Conservation (phyloP, 37 sponge, comb jelly and placozoan species). For the Axinella damicornis region DNA sequence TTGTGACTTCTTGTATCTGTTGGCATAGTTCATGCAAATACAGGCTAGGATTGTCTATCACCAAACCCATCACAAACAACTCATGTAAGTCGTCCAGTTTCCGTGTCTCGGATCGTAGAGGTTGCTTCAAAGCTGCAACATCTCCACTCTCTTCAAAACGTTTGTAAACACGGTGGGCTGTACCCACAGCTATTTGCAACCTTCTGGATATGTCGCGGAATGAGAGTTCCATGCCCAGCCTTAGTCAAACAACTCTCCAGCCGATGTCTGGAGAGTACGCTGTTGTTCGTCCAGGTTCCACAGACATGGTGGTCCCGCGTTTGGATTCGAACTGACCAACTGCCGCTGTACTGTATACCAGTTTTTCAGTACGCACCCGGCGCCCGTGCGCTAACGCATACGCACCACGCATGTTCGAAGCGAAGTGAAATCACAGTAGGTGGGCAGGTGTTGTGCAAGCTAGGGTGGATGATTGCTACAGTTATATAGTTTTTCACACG, state of each 20-base stretch:
- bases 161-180: conserved; percentile 28
- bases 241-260: conserved; percentile 50
- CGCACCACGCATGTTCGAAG: conserved; percentile 14
- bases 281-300: conserved; percentile 24
- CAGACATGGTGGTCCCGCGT: conserved; percentile 13
- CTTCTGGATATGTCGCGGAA: conserved; percentile 9
- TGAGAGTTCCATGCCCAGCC: conserved; percentile 29
- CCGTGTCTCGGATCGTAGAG: neutral
- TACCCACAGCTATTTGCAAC: conserved; percentile 32
- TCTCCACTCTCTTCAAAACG: conserved; percentile 21
- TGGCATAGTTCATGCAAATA: conserved; percentile 20
- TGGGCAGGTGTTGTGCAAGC: too few relatives aligned
- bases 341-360: too few relatives aligned
- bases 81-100: conserved; percentile 49
- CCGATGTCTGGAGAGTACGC: conserved; percentile 37
- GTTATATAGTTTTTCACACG: too few relatives aligned
- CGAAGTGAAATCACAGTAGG: conserved; percentile 18
- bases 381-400: neutral
- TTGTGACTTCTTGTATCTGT: neutral
- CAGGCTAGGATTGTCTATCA: conserved; percentile 32
- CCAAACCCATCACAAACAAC: conserved; percentile 19
- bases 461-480: too few relatives aligned
- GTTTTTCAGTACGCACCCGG: too few relatives aligned
- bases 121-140: neutral
- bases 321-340: too few relatives aligned